phyloP scores from a whole-genome alignment of 2,797 vertebrate species.

The Caiman crocodilus region DNA sequence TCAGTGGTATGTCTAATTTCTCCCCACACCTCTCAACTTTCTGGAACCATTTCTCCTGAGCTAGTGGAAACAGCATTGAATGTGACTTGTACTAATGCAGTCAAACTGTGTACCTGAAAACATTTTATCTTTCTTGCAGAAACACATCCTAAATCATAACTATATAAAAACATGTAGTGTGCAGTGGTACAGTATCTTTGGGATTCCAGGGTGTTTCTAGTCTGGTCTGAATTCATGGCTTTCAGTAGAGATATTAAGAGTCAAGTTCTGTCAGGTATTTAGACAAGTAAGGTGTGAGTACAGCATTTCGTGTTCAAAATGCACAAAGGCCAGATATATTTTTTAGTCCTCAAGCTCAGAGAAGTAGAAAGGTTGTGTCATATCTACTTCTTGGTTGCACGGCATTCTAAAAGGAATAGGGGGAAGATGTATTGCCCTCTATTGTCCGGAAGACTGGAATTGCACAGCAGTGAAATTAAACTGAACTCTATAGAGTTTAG shows the following conservation, averaged over 20 bases:
- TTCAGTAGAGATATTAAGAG: not conserved
- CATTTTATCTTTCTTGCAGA: not conserved
- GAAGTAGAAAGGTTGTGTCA: rapidly evolving
- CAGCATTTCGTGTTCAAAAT: not conserved
- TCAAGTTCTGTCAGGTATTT: not conserved
- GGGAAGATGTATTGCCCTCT: not conserved
- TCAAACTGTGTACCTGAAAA: not conserved
- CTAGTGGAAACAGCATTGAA: not conserved
- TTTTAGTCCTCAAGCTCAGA: not conserved
- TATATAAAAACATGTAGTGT: not conserved
- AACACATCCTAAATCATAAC: not conserved
- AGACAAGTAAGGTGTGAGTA: not conserved
- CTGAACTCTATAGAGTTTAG: not conserved
- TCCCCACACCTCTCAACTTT: not conserved
- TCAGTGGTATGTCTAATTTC: not conserved
- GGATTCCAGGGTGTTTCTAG: not conserved
- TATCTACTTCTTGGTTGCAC: not conserved
- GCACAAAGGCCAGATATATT: not conserved
- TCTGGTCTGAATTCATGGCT: not conserved
- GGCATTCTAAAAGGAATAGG: not conserved
- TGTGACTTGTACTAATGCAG: not conserved
- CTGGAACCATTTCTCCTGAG: not conserved
- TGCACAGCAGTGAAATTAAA: not conserved
- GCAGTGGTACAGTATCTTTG: not conserved
- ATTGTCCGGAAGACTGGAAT: not conserved